phyloP scores from a whole-genome alignment of 2,888 invertebrate species.

The Stenotaenia linearis region DNA sequence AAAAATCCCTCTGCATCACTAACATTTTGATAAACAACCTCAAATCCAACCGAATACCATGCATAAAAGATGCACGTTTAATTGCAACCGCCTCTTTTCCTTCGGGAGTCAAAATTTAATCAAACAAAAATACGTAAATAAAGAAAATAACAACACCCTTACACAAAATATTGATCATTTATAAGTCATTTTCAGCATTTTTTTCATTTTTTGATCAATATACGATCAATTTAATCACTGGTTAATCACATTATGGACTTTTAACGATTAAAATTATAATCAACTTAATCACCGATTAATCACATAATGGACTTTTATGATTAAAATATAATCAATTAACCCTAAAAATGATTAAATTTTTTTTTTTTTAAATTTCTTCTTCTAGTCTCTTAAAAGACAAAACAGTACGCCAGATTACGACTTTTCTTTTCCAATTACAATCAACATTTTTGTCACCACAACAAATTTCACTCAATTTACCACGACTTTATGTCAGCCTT shows the following conservation, averaged over 20 bases:
- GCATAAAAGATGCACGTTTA: neutral
- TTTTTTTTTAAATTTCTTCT: too few relatives aligned
- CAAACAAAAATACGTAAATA: neutral
- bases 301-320: too few relatives aligned
- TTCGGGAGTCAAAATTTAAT: neutral
- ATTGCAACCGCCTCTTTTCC: neutral
- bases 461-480: conserved; percentile 19
- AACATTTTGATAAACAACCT: neutral
- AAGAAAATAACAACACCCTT: too few relatives aligned
- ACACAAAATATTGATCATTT: neutral
- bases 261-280: too few relatives aligned
- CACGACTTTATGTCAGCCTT: neutral
- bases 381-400: neutral
- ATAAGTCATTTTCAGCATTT: too few relatives aligned
- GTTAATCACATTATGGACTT: too few relatives aligned
- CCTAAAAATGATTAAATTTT: too few relatives aligned
- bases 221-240: too few relatives aligned
- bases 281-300: too few relatives aligned
- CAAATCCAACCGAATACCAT: neutral
- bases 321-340: too few relatives aligned
- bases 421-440: neutral
- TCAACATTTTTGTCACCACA: conserved; percentile 26
- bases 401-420: neutral
- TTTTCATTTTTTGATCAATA: too few relatives aligned
- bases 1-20: neutral